These are phyloP conservation scores for Chirona hameri DNA, from an alignment of 2,888 invertebrate genomes.

Conservation along the genomic window DNA sequence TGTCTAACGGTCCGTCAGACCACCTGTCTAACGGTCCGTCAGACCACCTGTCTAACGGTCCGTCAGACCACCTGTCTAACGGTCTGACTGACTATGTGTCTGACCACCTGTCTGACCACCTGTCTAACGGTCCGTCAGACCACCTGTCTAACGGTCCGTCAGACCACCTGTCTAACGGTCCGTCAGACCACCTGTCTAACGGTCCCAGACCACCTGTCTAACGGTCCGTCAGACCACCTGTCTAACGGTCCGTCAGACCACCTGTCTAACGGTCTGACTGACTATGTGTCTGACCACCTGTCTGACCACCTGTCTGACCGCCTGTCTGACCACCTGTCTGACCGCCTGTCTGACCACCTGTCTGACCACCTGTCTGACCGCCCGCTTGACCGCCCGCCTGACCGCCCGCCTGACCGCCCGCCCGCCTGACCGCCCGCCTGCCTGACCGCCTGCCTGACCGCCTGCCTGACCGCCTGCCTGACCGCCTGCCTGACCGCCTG, in stretches of 20 bases:
- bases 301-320: background rate
- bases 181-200: background rate
- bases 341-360: too few species aligned
- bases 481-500: too few species aligned
- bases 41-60: background rate
- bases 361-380: too few species aligned
- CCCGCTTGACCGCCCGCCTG: too few species aligned
- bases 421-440: background rate
- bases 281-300: background rate
- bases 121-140: too few species aligned
- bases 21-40: background rate
- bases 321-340: background rate
- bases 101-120: too few species aligned
- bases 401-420: background rate
- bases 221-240: too few species aligned
- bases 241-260: too few species aligned
- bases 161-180: background rate
- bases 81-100: background rate
- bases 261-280: too few species aligned
- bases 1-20: too few species aligned
- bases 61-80: background rate
- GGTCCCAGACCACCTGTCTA: background rate
- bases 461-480: background rate
- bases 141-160: background rate
- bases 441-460: background rate